Base-by-base conservation (phyloP, 2,113 vertebrate genomes). In the Takifugu bimaculatus region DNA sequence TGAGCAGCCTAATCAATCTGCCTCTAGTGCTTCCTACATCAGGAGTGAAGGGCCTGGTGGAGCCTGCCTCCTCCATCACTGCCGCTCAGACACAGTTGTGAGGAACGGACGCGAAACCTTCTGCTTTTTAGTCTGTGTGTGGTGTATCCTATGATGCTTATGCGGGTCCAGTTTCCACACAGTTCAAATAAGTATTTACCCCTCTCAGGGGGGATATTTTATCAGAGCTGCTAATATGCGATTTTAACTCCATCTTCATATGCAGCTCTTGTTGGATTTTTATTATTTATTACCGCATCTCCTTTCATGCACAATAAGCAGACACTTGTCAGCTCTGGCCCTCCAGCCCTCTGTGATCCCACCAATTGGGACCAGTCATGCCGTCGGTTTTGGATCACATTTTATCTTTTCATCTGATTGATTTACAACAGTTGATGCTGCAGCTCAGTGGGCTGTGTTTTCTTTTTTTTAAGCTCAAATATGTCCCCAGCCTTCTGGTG, bases 1-100 rank as follows among this genome's bases (percentile, higher is more conserved):
- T 70, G 69, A 81, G 67, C 61, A 53, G 74, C 71, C 84, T 78
- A 81, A 88, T 87, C 87, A 87, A 79, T 87, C 82, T 55, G 74
- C 68, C 62, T 72, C 68, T 61, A 77, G 79, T 78, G 78, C 70
- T 80, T 81, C 73, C 71, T 48, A 52, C 32, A 27, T 49, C 45
- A 14, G 55, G 74, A 60, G 54, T 75, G 72, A 48, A 83, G 70
- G 77, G 80, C 56, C 50, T 20, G 12, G n/a, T 72, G 62, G 50
- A 51, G 59, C 69, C 74, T 74, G 50, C 53, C 26, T 60, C 63
- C 48, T 64, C 64, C 49, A 68, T 70, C 61, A 63, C 63, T 50
- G 48, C 56, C 47, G 14, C 44, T 14, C 35, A 45, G 14, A 45
- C 14, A 45, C 14, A 4, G 44, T 39, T 6, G 35, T 39, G 4